Percentiles rank a stretch among this genome's conserved stretches.
phyloP scores from a whole-genome alignment of 1,140 invertebrate species.

The Zaprionus ghesquierei region DNA sequence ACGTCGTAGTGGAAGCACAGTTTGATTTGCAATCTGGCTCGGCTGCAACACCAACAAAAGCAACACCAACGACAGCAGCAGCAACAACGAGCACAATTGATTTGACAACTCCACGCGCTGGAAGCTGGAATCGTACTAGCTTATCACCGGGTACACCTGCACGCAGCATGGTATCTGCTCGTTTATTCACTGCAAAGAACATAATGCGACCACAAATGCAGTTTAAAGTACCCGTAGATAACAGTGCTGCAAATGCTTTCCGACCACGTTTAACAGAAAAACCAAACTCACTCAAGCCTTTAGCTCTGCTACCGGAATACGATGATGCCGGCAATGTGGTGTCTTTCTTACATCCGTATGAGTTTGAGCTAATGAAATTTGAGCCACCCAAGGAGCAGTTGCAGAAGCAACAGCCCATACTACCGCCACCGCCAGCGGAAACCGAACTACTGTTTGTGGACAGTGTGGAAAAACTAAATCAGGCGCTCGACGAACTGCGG shows the following conservation, averaged over 20 bases:
- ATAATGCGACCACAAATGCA: constrained; percentile 91
- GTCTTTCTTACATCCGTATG: constrained; percentile 94
- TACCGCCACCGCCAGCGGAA: constrained; percentile 84
- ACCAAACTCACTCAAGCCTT: constrained; percentile 93
- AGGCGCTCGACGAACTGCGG: constrained; percentile 87
- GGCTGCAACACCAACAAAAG: constrained; percentile 38
- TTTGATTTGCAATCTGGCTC: constrained; percentile 82
- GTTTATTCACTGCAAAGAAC: constrained; percentile 88
- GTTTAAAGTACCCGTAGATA: constrained; percentile 94
- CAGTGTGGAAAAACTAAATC: constrained; percentile 86
- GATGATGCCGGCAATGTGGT: constrained; percentile 85
- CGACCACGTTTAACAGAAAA: constrained; percentile 92
- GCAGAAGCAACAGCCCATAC: constrained; percentile 68
- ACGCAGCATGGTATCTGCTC: constrained; percentile 51
- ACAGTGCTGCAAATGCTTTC: constrained; percentile 89
- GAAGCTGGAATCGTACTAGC: constrained; percentile 71
- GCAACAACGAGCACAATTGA: background rate
- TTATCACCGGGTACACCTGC: constrained; percentile 1
- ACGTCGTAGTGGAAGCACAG: constrained; percentile 82
- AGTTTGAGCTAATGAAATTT: constrained; percentile 91
- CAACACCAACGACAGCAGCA: background rate
- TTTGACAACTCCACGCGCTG: constrained; percentile 55
- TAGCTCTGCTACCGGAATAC: constrained; percentile 88
- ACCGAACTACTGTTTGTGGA: constrained; percentile 89
- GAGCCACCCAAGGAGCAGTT: constrained; percentile 84